phyloP scores from a whole-genome alignment of 1,140 invertebrate species.

The Akabosia matsudoensis region DNA sequence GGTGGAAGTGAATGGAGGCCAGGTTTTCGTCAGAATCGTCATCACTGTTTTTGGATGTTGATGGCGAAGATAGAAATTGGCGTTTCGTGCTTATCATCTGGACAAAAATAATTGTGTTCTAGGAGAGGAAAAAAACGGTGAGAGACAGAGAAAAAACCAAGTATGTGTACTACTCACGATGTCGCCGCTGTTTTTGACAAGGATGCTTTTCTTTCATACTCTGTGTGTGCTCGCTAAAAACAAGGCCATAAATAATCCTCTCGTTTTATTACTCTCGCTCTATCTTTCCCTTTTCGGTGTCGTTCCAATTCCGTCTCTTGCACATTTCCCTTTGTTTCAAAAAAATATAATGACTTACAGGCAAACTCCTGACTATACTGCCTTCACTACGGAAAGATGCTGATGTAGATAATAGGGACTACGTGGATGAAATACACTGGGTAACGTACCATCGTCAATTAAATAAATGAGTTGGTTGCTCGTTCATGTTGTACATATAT shows the following conservation, averaged over 20 bases:
- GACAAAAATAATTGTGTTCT: not conserved
- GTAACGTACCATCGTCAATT: not conserved
- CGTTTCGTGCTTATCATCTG: not conserved
- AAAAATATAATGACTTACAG: not conserved
- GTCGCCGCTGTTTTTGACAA: too few species aligned
- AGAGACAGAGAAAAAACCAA: too few species aligned
- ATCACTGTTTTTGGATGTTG: not conserved
- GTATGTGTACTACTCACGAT: too few species aligned
- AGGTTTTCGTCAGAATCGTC: not conserved
- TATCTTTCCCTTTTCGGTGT: not conserved
- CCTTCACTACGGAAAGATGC: not conserved
- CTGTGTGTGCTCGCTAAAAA: not conserved
- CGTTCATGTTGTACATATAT: not conserved
- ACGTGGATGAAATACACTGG: not conserved
- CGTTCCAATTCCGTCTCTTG: not conserved
- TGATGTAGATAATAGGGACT: not conserved
- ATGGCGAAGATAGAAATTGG: not conserved
- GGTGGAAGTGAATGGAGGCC: not conserved
- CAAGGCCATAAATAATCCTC: not conserved
- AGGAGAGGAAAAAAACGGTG: too few species aligned
- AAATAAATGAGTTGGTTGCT: not conserved
- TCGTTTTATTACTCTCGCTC: not conserved
- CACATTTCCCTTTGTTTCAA: not conserved
- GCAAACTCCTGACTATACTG: not conserved
- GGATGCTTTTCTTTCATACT: not conserved